phyloP scores from a whole-genome alignment of 1,140 invertebrate genomes.

The Macrotrachela quadricornifera region DNA sequence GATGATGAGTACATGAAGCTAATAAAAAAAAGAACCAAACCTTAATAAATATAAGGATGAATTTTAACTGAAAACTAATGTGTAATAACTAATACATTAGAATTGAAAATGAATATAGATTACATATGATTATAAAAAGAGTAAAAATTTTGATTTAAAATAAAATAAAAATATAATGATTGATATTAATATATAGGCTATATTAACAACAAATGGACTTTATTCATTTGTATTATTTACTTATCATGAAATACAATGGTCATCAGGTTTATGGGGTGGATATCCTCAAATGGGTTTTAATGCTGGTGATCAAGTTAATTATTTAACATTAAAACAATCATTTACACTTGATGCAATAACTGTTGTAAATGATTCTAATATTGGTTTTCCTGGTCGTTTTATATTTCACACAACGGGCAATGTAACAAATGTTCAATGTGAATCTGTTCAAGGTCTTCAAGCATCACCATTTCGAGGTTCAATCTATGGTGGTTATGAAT shows the following conservation, averaged over 20 bases:
- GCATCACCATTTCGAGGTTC: background rate
- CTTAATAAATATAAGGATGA: too few species aligned
- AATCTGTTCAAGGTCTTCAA: background rate
- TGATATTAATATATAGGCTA: background rate
- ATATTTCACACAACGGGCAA: background rate
- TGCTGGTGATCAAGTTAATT: background rate
- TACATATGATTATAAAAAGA: too few species aligned
- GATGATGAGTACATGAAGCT: too few species aligned
- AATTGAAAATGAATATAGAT: too few species aligned
- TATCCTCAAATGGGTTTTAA: background rate
- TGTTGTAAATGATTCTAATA: background rate
- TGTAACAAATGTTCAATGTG: background rate
- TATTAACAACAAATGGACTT: background rate
- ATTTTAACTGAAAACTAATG: too few species aligned
- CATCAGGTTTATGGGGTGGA: background rate
- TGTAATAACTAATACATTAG: too few species aligned
- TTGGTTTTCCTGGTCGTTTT: background rate
- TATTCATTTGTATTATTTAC: slow-evolving; percentile 1
- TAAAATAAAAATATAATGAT: too few species aligned
- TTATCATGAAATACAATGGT: background rate
- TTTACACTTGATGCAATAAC: background rate
- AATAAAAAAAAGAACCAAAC: too few species aligned
- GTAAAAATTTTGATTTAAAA: too few species aligned
- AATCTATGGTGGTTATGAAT: background rate
- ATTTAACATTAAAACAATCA: background rate